Evolutionary conservation across 2,797 vertebrate genomes (phyloP).

Genomic region (Lates japonicus): DNA sequence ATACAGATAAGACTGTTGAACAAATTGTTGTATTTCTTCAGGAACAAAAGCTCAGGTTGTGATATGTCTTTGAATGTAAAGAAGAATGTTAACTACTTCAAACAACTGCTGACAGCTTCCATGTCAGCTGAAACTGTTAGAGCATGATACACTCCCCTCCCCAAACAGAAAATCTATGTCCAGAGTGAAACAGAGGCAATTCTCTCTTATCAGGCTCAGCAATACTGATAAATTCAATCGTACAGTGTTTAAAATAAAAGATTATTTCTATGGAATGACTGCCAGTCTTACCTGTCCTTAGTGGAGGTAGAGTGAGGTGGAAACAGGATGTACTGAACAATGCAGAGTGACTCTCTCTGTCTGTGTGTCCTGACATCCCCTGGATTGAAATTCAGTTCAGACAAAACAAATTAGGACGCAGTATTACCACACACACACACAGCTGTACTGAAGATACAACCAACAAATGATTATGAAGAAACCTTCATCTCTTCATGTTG

Average conservation of each 20-base stretch:
- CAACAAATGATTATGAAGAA: not conserved
- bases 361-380: conserved; percentile 78
- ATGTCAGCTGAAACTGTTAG: not conserved
- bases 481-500: not conserved
- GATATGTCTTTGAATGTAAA: too few relatives aligned
- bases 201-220: not conserved
- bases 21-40: not conserved
- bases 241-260: not conserved
- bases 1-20: too few relatives aligned
- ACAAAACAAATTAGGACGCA: not conserved
- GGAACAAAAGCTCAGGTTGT: too few relatives aligned
- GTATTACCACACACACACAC: not conserved
- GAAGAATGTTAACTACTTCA: not conserved
- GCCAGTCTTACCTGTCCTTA: conserved; percentile 93
- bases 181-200: too few relatives aligned
- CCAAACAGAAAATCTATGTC: too few relatives aligned
- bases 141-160: too few relatives aligned
- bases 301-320: conserved; percentile 95
- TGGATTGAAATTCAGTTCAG: conserved; percentile 38
- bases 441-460: not conserved
- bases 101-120: too few relatives aligned
- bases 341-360: conserved; percentile 92
- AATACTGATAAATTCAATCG: not conserved
- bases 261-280: not conserved
- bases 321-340: conserved; percentile 97